These are phyloP conservation scores for Dynastes maya DNA, from an alignment of 2,888 invertebrate genomes.

Conservation along the genomic window DNA sequence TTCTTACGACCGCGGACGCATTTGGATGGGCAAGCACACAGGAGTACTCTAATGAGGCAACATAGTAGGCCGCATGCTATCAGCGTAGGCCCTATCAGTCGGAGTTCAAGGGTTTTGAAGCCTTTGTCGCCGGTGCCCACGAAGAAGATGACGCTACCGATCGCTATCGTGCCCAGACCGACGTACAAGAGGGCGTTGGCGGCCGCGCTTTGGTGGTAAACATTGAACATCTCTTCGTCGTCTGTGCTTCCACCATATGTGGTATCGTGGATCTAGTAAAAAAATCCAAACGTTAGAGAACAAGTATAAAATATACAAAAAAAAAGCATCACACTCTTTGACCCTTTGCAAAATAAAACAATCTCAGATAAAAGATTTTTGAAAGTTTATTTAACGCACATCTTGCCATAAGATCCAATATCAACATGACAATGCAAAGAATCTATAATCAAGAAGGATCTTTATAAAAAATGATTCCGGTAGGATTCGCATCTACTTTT, in stretches of 20 bases:
- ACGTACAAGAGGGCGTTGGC: constrained; percentile 89
- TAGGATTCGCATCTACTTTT: too few relatives aligned
- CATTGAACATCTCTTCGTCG: constrained; percentile 80
- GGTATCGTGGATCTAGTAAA: constrained; percentile 86
- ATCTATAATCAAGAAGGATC: too few relatives aligned
- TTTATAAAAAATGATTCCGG: too few relatives aligned
- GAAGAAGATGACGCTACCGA: constrained; percentile 90
- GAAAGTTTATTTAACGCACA: too few relatives aligned
- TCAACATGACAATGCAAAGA: too few relatives aligned
- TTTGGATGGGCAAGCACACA: constrained; percentile 88
- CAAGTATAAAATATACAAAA: neutral
- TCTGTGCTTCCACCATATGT: constrained; percentile 85
- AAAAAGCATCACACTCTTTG: neutral
- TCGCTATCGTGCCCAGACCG: constrained; percentile 86
- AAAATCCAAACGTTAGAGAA: neutral
- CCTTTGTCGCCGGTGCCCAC: constrained; percentile 92
- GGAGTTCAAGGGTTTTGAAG: constrained; percentile 88
- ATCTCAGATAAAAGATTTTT: neutral
- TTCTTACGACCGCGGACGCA: constrained; percentile 81
- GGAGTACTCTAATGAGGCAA: constrained; percentile 86
- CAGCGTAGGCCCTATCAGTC: constrained; percentile 87
- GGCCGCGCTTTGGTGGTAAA: constrained; percentile 83
- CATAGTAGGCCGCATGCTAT: constrained; percentile 84
- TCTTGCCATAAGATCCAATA: too few relatives aligned
- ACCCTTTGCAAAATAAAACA: constrained; percentile 35